Evolutionary conservation across 2,888 invertebrate genomes (phyloP), one percentile per base, ranked within the genome.

Genomic region (Tetranychus piercei): DNA sequence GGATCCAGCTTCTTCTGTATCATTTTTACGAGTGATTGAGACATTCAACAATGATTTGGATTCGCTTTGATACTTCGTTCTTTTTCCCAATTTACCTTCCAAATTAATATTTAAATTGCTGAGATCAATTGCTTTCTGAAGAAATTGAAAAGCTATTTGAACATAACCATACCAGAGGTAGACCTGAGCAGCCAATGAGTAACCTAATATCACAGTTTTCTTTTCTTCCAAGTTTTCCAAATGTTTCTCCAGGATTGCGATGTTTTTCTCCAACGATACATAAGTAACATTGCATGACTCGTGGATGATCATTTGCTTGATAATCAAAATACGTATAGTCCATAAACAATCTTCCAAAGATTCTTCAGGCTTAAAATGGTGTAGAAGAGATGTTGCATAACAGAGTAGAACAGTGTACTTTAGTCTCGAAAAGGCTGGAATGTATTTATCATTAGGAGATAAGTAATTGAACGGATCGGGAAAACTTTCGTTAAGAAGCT

Each of bases 61-160:
- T 44, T 44, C 44, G 79, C 88, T 86, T 82, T 99, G 97, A 81
- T 88, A 93, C 80, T 89, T 89, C 9, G 97, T 97, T 77, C 96
- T 86, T 81, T 91, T 90, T 0, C 96, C 96, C 78, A 96, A 83
- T 64, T 89, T 87, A 78, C 93, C 91, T 84, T 87, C 87, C 6
- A 93, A 85, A 79, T 88, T 86, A 69, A 92, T 83, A 71, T 86
- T 86, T 69, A 94, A 82, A 6, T 88, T 87, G 44, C 90, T 84
- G 67, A 87, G 81, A 70, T 87, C 84, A 78, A 86, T 85, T 0
- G 90, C 89, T 71, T 84, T 84, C 7, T 85, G 82, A 74, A 94
- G 84, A 80, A 88, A 86, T 76, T 88, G 86, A 74, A 88, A 87
- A 0, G 89, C 88, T 79, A 87, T 86, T 66, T 87, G 86, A 18